Evolutionary conservation across 2,888 invertebrate genomes (phyloP), one percentile per base, ranked within the genome.

Genomic region (Ecliptopera silaceata): DNA sequence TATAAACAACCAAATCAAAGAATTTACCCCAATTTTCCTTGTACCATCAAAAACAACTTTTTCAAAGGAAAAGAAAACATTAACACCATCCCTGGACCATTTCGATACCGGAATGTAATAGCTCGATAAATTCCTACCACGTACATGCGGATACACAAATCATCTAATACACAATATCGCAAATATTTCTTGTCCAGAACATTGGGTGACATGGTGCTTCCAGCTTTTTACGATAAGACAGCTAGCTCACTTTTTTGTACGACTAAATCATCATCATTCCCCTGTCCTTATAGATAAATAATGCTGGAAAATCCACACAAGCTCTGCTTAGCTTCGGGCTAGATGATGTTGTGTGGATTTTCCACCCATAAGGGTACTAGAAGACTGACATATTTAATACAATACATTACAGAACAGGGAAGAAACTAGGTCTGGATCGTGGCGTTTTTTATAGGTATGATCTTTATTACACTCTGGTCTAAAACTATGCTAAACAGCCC

Each of bases 111-210:
- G 70, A 73, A 72, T 59, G 68, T 70, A 73, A 72, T 78, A 68
- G 71, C 63, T 67, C 72, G 68, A 83, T 78, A 82, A 83, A 84
- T 85, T 85, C 77, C 60, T 64, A 72, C 76, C 79, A 78, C 78
- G 79, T 79, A 82, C 79, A 81, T 79, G 74, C 80, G 76, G 80
- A 82, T 79, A 83, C 84, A 88, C 85, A 89, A 88, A 88, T 88
- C 87, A 88, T 86, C 82, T 82, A 84, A 85, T 85, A 87, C 81
- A 86, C 82, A 87, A 86, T 87, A 88, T 88, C 84, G 82, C 85
- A 88, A 88, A 90, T 88, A 91, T 86, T 86, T 85, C 84, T 82
- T 80, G 86, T 82, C 82, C 88, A 86, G 84, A 84, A 85, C 85
- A 83, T 77, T 80, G 81, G 82, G 84, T 86, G 86, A 86, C 84